Evolutionary conservation across 2,797 vertebrate genomes (phyloP), one percentile per base, ranked within the genome.

Genomic region (Hoplostethus mediterraneus): DNA sequence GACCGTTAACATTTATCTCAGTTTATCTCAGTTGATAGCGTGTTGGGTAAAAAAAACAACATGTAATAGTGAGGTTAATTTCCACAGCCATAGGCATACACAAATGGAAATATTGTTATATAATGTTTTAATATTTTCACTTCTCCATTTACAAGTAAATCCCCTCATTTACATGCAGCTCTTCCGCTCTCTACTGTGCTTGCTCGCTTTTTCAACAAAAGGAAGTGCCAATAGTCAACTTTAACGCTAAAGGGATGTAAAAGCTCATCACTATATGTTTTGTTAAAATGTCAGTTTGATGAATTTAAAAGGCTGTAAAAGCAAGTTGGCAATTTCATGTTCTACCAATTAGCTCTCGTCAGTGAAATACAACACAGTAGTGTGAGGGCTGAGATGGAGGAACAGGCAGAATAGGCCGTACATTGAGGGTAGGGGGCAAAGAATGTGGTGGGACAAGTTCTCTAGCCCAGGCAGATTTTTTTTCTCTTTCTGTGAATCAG

Each of bases 401-500:
- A 56, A 16, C 36, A 28, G 47, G 17, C 11, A 51, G 38, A 21
- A 40, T 36, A 53, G 45, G 6, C 11, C n/a, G 31, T 2, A 4
- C 38, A 31, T 3, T 17, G 14, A 71, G 9, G 68, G 25, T 21
- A 42, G 2, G 5, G 4, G 16, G 5, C 0, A 31, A 73, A 69
- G 31, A 82, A 82, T 81, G 67, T 55, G 56, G 78, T 56, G 28
- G 1, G 71, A 13, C 79, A 68, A 55, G 71, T 45, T 73, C 59
- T 55, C 52, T 28, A 5, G 49, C 49, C 21, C 13, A 2, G 38
- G 38, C 6, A 13, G 16, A 14, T 6, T 31, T 31, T 62, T 38
- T 28, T 5, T 75, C 28, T 52, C n/a, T 52, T 45, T 40, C 8
- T 36, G 13, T 45, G 49, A 75, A 40, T 64, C 25, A 57, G 17